Evolutionary conservation across 2,113 vertebrate genomes (phyloP).

Genomic region (Illadopsis cleaveri): DNA sequence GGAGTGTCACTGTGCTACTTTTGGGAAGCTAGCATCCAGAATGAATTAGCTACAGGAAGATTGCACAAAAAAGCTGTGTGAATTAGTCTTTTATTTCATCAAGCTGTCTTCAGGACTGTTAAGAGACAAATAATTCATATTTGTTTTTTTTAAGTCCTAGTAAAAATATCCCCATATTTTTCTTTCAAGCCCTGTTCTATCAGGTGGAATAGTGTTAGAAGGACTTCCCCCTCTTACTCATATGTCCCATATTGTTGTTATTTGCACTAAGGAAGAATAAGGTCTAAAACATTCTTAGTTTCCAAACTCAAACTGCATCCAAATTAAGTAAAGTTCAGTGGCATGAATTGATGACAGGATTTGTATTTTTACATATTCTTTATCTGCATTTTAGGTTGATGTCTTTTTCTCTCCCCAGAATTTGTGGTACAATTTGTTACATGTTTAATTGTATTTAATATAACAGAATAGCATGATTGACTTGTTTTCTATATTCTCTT

Average conservation of each 20-base stretch:
- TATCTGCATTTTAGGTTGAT: neutral
- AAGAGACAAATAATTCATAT: neutral
- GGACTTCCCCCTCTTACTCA: fast-evolving
- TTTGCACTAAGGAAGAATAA: neutral
- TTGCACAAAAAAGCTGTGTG: neutral
- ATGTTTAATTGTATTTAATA: neutral
- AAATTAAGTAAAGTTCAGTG: neutral
- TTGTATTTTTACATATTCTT: neutral
- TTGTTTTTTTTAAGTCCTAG: neutral
- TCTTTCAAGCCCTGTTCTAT: neutral
- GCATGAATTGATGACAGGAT: neutral
- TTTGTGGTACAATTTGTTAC: neutral
- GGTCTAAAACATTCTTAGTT: neutral
- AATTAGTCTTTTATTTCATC: neutral
- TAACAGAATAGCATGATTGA: neutral
- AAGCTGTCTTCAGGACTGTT: neutral
- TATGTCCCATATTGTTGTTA: neutral
- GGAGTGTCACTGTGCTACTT: neutral
- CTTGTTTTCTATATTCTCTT: neutral
- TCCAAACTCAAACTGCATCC: neutral
- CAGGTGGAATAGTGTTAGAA: neutral
- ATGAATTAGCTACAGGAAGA: neutral
- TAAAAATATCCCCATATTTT: neutral
- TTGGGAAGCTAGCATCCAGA: neutral
- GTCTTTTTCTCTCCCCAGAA: neutral